Evolutionary conservation across 2,888 invertebrate species (phyloP).

Genomic region (Serripes groenlandicus): DNA sequence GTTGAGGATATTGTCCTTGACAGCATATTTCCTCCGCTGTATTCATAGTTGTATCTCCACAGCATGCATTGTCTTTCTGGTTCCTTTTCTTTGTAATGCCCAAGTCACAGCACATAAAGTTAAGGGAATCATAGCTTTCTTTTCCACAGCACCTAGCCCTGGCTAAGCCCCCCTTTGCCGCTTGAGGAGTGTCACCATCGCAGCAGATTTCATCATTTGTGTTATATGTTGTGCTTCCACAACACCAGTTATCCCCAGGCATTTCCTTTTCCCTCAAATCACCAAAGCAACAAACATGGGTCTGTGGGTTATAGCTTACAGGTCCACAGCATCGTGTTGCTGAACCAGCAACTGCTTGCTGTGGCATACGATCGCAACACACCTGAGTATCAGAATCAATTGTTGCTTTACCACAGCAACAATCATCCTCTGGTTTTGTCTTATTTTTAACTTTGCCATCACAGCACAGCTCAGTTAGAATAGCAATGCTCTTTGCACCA

Average conservation of each 20-base stretch:
- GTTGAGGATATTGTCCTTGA: conserved; percentile 41
- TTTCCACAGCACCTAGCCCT: conserved; percentile 54
- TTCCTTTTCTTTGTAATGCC: conserved; percentile 46
- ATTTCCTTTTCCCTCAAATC: conserved; percentile 37
- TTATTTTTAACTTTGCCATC: conserved; percentile 51
- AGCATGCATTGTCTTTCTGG: conserved; percentile 45
- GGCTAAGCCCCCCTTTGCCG: conserved; percentile 32
- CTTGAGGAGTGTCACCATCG: conserved; percentile 49
- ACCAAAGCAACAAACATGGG: conserved; percentile 51
- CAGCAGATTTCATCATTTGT: conserved; percentile 52
- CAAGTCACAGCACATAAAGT: conserved; percentile 43
- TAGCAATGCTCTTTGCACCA: conserved; percentile 38
- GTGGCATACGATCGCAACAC: conserved; percentile 47
- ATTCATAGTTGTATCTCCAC: conserved; percentile 57
- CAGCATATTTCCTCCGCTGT: conserved; percentile 46
- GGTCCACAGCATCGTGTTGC: conserved; percentile 42
- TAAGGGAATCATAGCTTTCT: conserved; percentile 44
- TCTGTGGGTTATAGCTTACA: conserved; percentile 38
- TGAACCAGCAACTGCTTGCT: conserved; percentile 39
- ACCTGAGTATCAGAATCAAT: conserved; percentile 47
- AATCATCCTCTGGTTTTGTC: conserved; percentile 38
- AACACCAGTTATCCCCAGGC: conserved; percentile 50
- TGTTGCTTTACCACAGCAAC: conserved; percentile 55
- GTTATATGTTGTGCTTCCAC: conserved; percentile 51
- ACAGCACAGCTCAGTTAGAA: conserved; percentile 48